Evolutionary conservation across 2,888 invertebrate species (phyloP), one percentile per base, ranked within the genome.

Genomic region (Ochlodes sylvanus): DNA sequence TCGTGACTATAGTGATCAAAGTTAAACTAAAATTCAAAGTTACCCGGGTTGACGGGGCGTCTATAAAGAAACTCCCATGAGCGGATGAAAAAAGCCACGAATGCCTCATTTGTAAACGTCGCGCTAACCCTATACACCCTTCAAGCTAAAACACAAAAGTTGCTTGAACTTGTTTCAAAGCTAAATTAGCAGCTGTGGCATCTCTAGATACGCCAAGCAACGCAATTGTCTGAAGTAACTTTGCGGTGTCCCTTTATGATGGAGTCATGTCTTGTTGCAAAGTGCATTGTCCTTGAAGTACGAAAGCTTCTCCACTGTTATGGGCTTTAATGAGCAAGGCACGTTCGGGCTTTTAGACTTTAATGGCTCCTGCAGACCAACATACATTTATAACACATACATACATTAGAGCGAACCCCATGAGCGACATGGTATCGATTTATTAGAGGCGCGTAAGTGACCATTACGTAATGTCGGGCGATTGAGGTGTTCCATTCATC

Each of bases 241-340:
- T 52, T 52, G 12, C 32, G 27, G 27, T 44, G 47, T 47, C 41
- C 42, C 15, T 17, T 21, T 47, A 12, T 44, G 44, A 47, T 50
- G 50, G n/a, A 64, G 55, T 62, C 56, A 64, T 47, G 47, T 57
- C 38, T 44, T 64, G 47, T 38, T 64, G 64, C 56, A 47, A 64
- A 57, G 64, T 64, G 64, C 64, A 64, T 47, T 38, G 47, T 64
- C 64, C 64, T 64, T 64, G 47, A 19, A 64, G 64, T 50, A 57
- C 17, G 56, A 57, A 64, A 64, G n/a, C 57, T 57, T 64, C 64
- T 19, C 27, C 56, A 10, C 34, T 47, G 56, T 64, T 56, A 55
- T 63, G 21, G 17, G 34, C 47, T 55, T 56, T 64, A 64, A 64
- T 64, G 64, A 64, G 47, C 34, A 47, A 57, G 64, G 64, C 56